Base-by-base conservation (phyloP, 2,888 invertebrate genomes). In the Drosophila nigricruria region DNA sequence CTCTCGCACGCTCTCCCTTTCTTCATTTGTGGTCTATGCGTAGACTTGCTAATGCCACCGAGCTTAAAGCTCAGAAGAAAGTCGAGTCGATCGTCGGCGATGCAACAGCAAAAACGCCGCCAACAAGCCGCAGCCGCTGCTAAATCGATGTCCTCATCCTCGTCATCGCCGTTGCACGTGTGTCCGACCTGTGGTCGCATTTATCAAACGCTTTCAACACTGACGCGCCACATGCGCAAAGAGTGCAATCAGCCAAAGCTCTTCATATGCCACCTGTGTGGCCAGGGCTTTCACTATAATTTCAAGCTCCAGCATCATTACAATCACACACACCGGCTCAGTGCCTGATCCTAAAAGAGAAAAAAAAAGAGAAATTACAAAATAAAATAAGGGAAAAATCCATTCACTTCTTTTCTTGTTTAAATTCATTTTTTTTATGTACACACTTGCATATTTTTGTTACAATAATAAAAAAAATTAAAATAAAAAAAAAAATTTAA, bases 221-320 rank as follows among this genome's bases (percentile, higher is more conserved):
- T 90, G 57, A 90, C 89, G 75, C 96, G 96, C 63, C 96, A 96
- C 92, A 76, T 91, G 84, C 88, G 87, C 61, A 90, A 81, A 71
- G 92, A 92, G 78, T 92, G 92, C 76, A 91, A 92, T 73, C 90
- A 91, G 75, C 91, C 91, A 58, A 91, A 88, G 76, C 83, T 81
- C 61, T 91, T 90, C 68, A 76, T 87, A 43, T 92, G 92, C 59
- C 69, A 81, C 42, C 60, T 89, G 62, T 92, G 92, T 71, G 89
- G 89, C 71, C 82, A 91, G 54, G 89, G 89, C 56, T 92, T 92
- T 77, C 91, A 92, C 89, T 92, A 92, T 69, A 91, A 90, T 83
- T 91, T 90, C 70, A 91, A 90, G 74, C 66, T 91, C 57, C 83
- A 80, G 75, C 90, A 91, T 78, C 91, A 91, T 52, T 89, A 84